Conservation (phyloP, 2,797 vertebrate species). For the Bufotes viridis region DNA sequence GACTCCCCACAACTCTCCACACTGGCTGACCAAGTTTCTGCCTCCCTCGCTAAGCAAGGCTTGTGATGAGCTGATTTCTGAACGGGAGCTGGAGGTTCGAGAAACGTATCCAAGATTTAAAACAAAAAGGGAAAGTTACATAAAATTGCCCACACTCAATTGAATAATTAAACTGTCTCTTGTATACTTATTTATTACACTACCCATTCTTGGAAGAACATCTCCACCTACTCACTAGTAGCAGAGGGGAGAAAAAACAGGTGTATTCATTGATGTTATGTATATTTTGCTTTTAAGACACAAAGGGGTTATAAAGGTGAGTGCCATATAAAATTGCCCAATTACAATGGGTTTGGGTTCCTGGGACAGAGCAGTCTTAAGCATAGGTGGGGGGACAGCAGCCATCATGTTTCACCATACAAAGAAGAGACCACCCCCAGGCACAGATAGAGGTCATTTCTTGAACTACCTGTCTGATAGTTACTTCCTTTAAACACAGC, state of each 20-base stretch:
- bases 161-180: constrained; percentile 48
- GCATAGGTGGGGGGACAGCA: not conserved
- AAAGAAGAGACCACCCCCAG: not conserved
- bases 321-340: not conserved
- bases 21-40: constrained; percentile 94
- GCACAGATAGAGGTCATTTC: not conserved
- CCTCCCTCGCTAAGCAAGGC: constrained; percentile 96
- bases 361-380: not conserved
- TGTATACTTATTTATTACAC: constrained; percentile 58
- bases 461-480: not conserved
- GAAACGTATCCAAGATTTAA: constrained; percentile 66
- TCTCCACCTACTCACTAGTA: constrained; percentile 15
- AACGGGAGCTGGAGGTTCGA: constrained; percentile 55
- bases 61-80: constrained; percentile 82
- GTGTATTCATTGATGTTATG: constrained; percentile 50
- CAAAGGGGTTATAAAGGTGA: constrained; percentile 31
- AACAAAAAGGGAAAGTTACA: constrained; percentile 67
- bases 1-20: constrained; percentile 97
- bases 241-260: constrained; percentile 38
- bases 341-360: not conserved
- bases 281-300: constrained; percentile 51
- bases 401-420: not conserved
- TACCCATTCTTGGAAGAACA: constrained; percentile 24
- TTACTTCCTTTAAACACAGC: not conserved
- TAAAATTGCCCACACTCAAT: constrained; percentile 40